Evolutionary conservation across 2,797 vertebrate genomes (phyloP).

Genomic region (Accipiter superciliosus): DNA sequence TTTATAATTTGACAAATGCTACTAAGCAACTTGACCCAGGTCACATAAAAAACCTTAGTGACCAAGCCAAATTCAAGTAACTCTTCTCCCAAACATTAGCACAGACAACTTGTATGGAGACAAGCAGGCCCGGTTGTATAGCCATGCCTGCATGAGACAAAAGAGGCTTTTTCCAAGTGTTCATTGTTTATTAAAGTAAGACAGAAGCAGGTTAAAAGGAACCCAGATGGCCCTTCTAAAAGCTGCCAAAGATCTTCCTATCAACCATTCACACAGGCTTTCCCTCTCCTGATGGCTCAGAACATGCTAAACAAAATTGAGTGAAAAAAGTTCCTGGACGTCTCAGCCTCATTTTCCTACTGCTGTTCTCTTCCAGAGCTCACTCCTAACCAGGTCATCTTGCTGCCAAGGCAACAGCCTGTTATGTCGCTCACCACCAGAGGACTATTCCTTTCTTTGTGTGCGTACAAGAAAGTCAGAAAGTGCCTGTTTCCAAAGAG

Average conservation of each 20-base stretch:
- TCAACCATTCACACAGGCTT: background rate
- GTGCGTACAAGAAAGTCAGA: background rate
- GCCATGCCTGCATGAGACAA: background rate
- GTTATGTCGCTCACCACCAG: background rate
- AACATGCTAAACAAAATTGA: background rate
- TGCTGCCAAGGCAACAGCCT: background rate
- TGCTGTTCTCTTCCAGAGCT: background rate
- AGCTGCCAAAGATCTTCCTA: background rate
- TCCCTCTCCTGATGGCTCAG: background rate
- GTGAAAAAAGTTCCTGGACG: background rate
- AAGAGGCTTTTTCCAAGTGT: background rate
- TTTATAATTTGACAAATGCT: slow-evolving; percentile 44
- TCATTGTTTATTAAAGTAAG: background rate
- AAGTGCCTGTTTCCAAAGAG: background rate
- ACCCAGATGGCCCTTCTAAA: background rate
- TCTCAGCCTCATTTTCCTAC: background rate
- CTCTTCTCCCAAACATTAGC: background rate
- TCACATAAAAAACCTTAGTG: background rate
- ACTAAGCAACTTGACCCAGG: background rate
- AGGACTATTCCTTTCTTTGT: background rate
- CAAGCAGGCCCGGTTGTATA: background rate
- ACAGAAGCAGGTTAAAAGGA: background rate
- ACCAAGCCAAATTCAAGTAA: background rate
- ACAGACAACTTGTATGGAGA: background rate
- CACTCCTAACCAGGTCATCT: background rate